These are phyloP conservation scores for Apodemus agrarius DNA, from an alignment of 2,797 vertebrate species.

Conservation along the genomic window DNA sequence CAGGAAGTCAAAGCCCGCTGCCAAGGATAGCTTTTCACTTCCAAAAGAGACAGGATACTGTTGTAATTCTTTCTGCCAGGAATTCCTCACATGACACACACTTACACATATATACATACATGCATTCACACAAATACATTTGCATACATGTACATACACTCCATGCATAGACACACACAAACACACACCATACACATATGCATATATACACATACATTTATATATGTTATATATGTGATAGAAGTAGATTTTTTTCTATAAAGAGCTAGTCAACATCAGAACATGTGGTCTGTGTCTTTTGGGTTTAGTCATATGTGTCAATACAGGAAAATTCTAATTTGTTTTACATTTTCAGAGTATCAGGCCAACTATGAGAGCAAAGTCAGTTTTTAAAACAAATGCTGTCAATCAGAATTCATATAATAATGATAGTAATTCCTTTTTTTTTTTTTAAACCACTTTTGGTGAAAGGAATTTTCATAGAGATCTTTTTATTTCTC, in stretches of 20 bases:
- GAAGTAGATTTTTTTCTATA: neutral
- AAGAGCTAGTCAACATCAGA: neutral
- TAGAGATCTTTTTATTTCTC: conserved; percentile 33
- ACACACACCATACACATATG: neutral
- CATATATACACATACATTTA: neutral
- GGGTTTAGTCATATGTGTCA: neutral
- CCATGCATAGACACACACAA: neutral
- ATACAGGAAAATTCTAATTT: neutral
- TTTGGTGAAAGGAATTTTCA: conserved; percentile 45
- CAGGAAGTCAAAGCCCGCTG: neutral
- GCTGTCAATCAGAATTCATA: neutral
- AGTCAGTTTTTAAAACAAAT: neutral
- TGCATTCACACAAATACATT: neutral
- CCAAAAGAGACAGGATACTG: neutral
- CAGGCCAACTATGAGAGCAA: neutral
- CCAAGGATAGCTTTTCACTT: neutral
- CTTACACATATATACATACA: neutral
- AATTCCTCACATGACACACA: neutral
- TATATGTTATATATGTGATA: neutral
- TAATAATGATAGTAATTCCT: conserved; percentile 5
- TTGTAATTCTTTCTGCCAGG: neutral
- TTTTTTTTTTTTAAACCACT: neutral
- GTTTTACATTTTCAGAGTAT: neutral
- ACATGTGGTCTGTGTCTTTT: neutral
- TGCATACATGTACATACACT: neutral